Base-by-base conservation (phyloP, 2,113 vertebrate genomes). In the Erythrocercus mccallii region DNA sequence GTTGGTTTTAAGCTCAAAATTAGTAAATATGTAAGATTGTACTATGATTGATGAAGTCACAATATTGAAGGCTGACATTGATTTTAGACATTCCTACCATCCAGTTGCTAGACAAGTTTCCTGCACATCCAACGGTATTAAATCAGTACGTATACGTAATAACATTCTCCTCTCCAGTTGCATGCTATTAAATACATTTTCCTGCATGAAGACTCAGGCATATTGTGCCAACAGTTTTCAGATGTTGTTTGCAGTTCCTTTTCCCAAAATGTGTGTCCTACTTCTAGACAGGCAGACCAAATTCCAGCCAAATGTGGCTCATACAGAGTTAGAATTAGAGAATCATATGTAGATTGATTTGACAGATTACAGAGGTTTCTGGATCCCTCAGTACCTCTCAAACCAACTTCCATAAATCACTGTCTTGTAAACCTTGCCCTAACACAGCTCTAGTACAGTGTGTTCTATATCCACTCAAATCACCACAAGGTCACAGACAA, bases 401-500 rank as follows among this genome's bases (percentile, higher is more conserved):
- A 48, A 14, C 10, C 24, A 61, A n/a, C 22, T 33, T 31, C 30
- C 3, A 9, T 45, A 73, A 57, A 48, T 38, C 38, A 65, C 12
- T 70, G n/a, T 57, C 27, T 48, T 62, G 23, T 54, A 60, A 56
- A 65, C 20, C 16, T 47, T 69, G 40, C 35, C 35, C 38, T 69
- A 38, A 44, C 47, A 57, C 38, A 47, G 35, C n/a, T 83, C 48
- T 38, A 25, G 10, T 6, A 31, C 10, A 68, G 15, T 30, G 15
- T 62, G 70, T 24, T 23, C 35, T 47, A 4, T 15, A 68, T 4
- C 38, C 86, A 38, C 20, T 13, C 27, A 74, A 37, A 30, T 27
- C 62, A 16, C 18, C 0, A 1, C 4, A 38, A 28, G 5, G 17
- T 30, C 33, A 13, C 66, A 58, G 2, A 5, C 3, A 70, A 73